Conservation (phyloP, 2,797 vertebrate genomes). For the Astyanax mexicanus region DNA sequence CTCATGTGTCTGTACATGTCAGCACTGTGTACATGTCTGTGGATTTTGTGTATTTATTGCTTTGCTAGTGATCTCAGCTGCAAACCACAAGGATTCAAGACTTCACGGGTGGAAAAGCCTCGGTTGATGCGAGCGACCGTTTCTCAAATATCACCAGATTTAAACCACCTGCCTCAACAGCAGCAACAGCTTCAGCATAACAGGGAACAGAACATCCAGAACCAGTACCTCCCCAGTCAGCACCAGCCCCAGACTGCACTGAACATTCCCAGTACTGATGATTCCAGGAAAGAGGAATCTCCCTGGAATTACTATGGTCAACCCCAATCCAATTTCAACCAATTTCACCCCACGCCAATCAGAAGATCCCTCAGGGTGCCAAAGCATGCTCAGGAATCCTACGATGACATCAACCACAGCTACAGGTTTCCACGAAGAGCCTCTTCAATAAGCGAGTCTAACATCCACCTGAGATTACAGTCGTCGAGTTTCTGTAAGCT, state of each 20-base stretch:
- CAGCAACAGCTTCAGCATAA: conserved; percentile 21
- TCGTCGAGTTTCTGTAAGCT: conserved; percentile 30
- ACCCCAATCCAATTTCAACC: background rate
- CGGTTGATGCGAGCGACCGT: conserved; percentile 55
- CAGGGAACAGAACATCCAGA: conserved; percentile 8
- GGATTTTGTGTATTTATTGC: conserved; percentile 43
- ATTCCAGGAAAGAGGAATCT: conserved; percentile 16
- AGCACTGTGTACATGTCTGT: conserved; percentile 38
- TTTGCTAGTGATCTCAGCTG: conserved; percentile 46
- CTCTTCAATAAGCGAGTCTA: conserved; percentile 12
- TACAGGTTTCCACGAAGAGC: conserved; percentile 30
- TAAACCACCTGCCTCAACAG: conserved; percentile 25
- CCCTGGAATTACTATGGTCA: conserved; percentile 18
- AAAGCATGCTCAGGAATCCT: conserved; percentile 13
- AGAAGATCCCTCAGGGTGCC: conserved; percentile 18
- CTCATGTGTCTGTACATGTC: conserved; percentile 33
- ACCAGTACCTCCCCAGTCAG: conserved; percentile 10
- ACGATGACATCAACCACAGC: conserved; percentile 10
- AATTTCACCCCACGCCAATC: background rate
- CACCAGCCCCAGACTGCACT: conserved; percentile 32
- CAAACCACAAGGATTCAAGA: conserved; percentile 56
- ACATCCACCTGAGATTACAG: background rate
- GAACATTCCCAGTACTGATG: conserved; percentile 14
- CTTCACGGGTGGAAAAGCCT: conserved; percentile 52
- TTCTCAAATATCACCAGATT: conserved; percentile 34